Evolutionary conservation across 2,113 vertebrate species (phyloP).

Genomic region (Vulpes vulpes): DNA sequence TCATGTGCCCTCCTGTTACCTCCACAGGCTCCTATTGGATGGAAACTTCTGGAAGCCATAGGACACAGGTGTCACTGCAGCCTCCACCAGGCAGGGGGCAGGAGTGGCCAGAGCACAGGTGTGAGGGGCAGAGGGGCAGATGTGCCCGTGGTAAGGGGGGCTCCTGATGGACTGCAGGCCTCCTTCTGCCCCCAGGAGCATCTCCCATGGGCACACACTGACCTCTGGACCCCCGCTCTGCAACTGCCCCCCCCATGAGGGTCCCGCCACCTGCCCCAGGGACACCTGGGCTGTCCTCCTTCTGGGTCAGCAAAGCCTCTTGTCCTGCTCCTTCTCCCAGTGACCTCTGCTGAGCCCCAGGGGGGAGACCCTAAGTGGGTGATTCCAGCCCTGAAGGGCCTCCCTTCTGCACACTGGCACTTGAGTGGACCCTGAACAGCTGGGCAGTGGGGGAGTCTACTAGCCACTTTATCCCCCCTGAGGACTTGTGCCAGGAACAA

Average conservation of each 20-base stretch:
- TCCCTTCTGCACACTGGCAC: rapidly evolving
- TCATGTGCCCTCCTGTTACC: neutral
- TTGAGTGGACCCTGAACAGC: rapidly evolving
- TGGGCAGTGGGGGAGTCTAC: rapidly evolving
- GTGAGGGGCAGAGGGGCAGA: neutral
- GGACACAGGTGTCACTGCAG: too few species aligned
- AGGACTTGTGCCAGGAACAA: too few species aligned
- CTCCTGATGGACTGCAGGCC: too few species aligned
- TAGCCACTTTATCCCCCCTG: rapidly evolving
- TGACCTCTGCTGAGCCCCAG: rapidly evolving
- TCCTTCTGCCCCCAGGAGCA: neutral
- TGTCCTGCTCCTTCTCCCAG: neutral
- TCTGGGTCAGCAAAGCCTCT: neutral
- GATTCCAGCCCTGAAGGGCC: neutral
- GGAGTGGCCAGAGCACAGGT: neutral
- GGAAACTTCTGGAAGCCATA: neutral
- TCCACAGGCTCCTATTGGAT: neutral
- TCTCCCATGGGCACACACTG: neutral
- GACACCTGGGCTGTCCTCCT: neutral
- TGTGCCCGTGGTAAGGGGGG: neutral
- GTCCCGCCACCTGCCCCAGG: too few species aligned
- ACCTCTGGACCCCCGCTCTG: neutral
- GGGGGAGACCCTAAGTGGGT: neutral
- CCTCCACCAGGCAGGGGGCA: neutral
- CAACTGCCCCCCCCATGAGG: neutral